Evolutionary conservation across 2,888 invertebrate species (phyloP).

Genomic region (Leptopilina syphax): DNA sequence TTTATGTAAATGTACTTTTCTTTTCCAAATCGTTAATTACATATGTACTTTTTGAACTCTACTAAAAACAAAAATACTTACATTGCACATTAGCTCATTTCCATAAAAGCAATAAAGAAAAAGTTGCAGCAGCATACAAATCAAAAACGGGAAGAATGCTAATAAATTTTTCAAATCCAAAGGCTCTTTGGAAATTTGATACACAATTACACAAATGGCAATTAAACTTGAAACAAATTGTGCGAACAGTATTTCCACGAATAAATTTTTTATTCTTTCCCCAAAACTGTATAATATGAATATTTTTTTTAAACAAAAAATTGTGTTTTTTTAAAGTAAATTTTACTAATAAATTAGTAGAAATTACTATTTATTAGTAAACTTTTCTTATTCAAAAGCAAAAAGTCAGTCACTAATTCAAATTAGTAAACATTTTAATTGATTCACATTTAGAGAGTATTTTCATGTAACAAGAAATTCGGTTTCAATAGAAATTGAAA

Average conservation of each 20-base stretch:
- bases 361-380: too few relatives aligned
- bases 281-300: neutral
- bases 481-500: too few relatives aligned
- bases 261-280: neutral
- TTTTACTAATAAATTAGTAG: too few relatives aligned
- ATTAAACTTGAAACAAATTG: neutral
- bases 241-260: neutral
- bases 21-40: too few relatives aligned
- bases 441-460: too few relatives aligned
- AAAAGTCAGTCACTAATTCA: too few relatives aligned
- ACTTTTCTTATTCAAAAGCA: too few relatives aligned
- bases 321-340: too few relatives aligned
- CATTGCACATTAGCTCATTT: neutral
- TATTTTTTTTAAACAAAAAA: neutral
- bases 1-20: too few relatives aligned
- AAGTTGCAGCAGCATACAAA: neutral
- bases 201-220: conserved; percentile 2
- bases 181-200: neutral
- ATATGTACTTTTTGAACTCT: too few relatives aligned
- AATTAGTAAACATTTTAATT: too few relatives aligned
- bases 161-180: neutral
- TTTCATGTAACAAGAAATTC: too few relatives aligned
- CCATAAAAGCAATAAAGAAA: neutral
- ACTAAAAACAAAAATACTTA: neutral
- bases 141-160: neutral